A percentile compares a stretch with the other conserved stretches of the same genome.
Conservation (phyloP, 2,888 invertebrate species). For the Tenthredo mesomela region DNA sequence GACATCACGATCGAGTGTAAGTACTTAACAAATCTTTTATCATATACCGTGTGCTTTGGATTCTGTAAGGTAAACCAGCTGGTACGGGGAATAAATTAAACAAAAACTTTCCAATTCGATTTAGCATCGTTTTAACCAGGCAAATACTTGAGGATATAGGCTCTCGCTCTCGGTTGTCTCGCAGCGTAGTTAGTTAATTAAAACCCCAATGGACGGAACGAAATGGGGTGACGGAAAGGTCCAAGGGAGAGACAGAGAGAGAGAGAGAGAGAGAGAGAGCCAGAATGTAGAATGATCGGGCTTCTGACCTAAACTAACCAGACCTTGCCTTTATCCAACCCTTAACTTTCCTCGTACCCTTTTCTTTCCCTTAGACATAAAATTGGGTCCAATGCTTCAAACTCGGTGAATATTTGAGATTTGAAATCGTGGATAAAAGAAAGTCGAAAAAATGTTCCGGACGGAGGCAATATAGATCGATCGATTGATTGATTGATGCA, state of each 20-base stretch:
- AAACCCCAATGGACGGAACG: conserved; percentile 54
- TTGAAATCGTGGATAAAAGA: not conserved
- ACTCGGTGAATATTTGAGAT: not conserved
- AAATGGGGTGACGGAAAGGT: conserved; percentile 39
- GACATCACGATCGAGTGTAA: not conserved
- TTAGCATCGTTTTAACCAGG: conserved; percentile 19
- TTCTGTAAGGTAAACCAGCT: not conserved
- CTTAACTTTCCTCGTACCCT: not conserved
- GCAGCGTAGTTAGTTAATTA: conserved; percentile 64
- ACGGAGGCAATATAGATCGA: not conserved
- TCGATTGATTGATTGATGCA: not conserved
- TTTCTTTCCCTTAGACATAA: not conserved
- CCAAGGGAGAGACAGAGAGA: conserved; percentile 52
- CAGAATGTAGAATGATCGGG: conserved; percentile 31
- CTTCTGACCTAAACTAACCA: conserved; percentile 6
- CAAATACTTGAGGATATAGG: conserved; percentile 40
- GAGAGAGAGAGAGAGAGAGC: not conserved
- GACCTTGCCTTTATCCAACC: not conserved
- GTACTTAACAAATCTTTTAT: not conserved
- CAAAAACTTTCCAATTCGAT: conserved; percentile 39
- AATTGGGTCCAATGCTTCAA: not conserved
- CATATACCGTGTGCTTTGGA: not conserved
- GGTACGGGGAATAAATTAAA: conserved; percentile 24
- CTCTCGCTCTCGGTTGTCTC: conserved; percentile 60
- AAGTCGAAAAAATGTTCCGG: not conserved